Evolutionary conservation across 2,888 invertebrate species (phyloP).

Genomic region (Xanthorhoe designata): DNA sequence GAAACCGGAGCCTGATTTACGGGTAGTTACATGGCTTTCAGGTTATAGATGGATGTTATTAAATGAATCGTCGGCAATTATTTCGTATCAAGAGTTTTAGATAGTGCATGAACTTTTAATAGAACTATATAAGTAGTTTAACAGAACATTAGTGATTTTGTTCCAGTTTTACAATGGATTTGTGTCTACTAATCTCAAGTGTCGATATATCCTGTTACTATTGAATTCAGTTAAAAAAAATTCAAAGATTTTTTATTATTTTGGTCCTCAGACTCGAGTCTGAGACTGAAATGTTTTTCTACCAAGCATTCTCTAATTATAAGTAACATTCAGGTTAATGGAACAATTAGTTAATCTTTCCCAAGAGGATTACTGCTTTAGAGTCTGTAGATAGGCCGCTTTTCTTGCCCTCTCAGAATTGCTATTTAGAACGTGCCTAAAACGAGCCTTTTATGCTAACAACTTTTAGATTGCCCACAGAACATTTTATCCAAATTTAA

Average conservation of each 20-base stretch:
- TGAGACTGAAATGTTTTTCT: background rate
- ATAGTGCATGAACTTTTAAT: no score
- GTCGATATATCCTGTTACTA: no score
- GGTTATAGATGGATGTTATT: no score
- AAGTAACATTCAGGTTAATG: slow-evolving; percentile 20
- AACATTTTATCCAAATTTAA: background rate
- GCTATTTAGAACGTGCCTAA: background rate
- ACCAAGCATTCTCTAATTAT: background rate
- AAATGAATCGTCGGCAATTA: no score
- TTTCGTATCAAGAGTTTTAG: no score
- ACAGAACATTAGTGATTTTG: no score
- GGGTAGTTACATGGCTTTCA: no score
- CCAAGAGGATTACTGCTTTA: slow-evolving; percentile 7
- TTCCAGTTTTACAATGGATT: no score
- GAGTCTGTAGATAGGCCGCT: slow-evolving; percentile 5
- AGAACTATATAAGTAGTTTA: no score
- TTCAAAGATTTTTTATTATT: background rate
- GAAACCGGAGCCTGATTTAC: no score
- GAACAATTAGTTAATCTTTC: slow-evolving; percentile 28
- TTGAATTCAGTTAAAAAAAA: no score
- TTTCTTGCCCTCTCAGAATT: slow-evolving; percentile 13
- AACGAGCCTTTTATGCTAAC: background rate
- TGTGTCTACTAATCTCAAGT: no score
- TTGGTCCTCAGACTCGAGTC: background rate
- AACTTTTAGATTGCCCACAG: background rate